Percentiles rank a stretch among this genome's conserved stretches.
These are phyloP conservation scores for Apodemus agrarius DNA, from an alignment of 2,797 vertebrate genomes.

Conservation along the genomic window DNA sequence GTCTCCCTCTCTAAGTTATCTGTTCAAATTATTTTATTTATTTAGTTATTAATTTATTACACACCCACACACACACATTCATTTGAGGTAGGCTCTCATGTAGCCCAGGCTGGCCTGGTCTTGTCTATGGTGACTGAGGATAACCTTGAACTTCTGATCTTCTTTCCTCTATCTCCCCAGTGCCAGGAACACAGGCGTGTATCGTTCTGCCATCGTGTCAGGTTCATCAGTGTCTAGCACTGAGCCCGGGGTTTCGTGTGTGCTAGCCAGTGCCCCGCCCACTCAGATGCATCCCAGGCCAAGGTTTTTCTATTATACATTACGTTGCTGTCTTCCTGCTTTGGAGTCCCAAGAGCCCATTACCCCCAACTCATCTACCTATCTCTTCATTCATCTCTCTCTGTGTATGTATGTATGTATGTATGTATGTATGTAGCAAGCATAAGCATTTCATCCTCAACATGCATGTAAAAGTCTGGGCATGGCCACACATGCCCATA, in stretches of 20 bases:
- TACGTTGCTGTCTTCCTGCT: neutral
- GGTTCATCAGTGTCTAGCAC: too few relatives aligned
- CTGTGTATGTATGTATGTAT: neutral
- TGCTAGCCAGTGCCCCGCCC: neutral
- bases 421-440: neutral
- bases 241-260: neutral
- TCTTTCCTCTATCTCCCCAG: neutral
- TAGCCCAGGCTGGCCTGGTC: neutral
- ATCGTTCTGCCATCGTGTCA: neutral
- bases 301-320: neutral
- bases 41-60: too few relatives aligned
- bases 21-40: neutral
- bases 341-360: constrained; percentile 1
- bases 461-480: neutral
- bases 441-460: too few relatives aligned
- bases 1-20: constrained; percentile 8
- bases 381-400: neutral
- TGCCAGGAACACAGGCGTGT: neutral
- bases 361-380: neutral
- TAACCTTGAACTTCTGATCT: neutral
- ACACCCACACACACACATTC: neutral
- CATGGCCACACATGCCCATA: neutral
- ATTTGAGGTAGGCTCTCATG: neutral
- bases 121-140: neutral
- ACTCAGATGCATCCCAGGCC: neutral